phyloP scores from a whole-genome alignment of 2,113 vertebrate genomes.

The Tetrax tetrax region DNA sequence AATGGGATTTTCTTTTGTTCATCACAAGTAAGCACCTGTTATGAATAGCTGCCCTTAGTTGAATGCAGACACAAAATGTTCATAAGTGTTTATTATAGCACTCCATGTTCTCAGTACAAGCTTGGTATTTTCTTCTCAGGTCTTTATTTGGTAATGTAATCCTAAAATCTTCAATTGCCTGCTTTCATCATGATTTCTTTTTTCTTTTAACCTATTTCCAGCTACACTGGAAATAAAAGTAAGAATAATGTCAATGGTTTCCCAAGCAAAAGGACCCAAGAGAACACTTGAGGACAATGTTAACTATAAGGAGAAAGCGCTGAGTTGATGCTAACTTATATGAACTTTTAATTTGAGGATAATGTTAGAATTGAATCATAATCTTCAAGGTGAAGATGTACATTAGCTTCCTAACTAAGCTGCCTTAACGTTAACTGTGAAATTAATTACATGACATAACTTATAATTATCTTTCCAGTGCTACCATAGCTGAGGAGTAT shows the following conservation, averaged over 20 bases:
- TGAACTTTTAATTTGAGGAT: conserved; percentile 76
- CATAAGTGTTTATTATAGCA: neutral
- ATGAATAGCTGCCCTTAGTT: neutral
- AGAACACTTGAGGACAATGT: conserved; percentile 61
- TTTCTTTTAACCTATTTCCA: conserved; percentile 58
- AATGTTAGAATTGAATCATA: conserved; percentile 67
- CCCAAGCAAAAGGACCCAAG: conserved; percentile 53
- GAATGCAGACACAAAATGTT: neutral
- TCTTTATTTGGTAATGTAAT: neutral
- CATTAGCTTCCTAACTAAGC: conserved; percentile 44
- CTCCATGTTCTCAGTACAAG: neutral
- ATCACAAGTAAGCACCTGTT: neutral
- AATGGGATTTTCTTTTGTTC: neutral
- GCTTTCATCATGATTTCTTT: conserved; percentile 10
- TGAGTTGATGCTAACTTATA: conserved; percentile 56
- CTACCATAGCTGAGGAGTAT: neutral
- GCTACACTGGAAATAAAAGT: conserved; percentile 44
- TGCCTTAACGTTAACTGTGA: conserved; percentile 69
- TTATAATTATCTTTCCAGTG: neutral
- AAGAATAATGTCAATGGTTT: conserved; percentile 58
- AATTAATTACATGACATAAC: conserved; percentile 64
- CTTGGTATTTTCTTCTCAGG: neutral
- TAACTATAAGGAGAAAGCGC: conserved; percentile 45
- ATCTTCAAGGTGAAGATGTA: conserved; percentile 70
- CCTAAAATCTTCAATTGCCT: conserved; percentile 3